These are phyloP conservation scores for Aphelocoma coerulescens DNA, from an alignment of 2,113 vertebrate species.

Conservation along the genomic window DNA sequence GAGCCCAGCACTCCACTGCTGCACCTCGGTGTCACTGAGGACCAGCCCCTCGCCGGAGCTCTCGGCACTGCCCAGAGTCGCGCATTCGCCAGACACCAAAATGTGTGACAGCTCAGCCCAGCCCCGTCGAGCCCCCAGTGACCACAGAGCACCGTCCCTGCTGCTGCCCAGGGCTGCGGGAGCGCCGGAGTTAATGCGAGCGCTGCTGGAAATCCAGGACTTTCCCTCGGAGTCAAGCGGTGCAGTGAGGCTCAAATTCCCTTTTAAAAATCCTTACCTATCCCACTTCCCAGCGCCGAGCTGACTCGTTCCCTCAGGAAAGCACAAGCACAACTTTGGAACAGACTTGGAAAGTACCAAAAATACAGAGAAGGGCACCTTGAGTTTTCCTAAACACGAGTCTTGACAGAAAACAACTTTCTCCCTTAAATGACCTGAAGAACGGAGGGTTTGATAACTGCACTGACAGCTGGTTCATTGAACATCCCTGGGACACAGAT, in stretches of 20 bases:
- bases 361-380: neutral
- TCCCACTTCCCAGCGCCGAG: fast-evolving
- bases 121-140: neutral
- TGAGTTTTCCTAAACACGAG: neutral
- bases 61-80: neutral
- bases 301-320: neutral
- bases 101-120: neutral
- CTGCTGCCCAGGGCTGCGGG: neutral
- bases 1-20: neutral
- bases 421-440: neutral
- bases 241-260: neutral
- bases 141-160: neutral
- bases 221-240: neutral
- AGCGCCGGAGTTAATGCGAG: neutral
- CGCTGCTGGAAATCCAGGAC: neutral
- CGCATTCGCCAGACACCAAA: neutral
- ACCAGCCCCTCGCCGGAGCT: neutral
- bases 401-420: neutral
- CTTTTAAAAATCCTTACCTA: neutral
- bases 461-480: neutral
- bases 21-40: neutral
- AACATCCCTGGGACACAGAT: neutral
- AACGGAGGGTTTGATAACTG: neutral
- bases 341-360: neutral
- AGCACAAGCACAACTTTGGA: neutral